Evolutionary conservation across 2,797 vertebrate species (phyloP), one percentile per base, ranked within the genome.

Genomic region (Sternarchorhynchus goeldii): DNA sequence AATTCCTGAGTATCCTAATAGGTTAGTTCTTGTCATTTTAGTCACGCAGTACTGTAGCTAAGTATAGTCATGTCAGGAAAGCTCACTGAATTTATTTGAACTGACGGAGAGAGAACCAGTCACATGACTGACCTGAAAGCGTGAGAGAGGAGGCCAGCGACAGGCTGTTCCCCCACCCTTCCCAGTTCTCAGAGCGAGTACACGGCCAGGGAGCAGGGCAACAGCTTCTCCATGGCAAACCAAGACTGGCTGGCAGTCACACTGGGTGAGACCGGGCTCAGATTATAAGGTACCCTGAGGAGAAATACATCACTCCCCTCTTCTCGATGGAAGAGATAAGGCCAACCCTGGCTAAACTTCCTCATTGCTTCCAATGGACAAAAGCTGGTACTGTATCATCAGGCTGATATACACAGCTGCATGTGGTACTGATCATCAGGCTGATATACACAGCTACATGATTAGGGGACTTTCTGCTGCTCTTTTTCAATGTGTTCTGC

Each of bases 251-350:
- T 73, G 76, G 80, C 45, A 65, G 66, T 55, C 31, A 12, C 20
- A 80, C 68, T 76, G 34, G 36, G 45, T 14, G 45, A 50, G 45
- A 50, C 10, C 14, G 45, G 45, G 45, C 45, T 50, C 45, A 50
- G 45, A 50, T 50, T 50, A 50, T 25, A 50, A 50, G 45, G 12
- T 12, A 50, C 41, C 41, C 41, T 14, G 14, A 50, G 45, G 0
- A 36, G 25, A 25, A 59, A 80, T 58, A 65, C 67, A 75, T 18
- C 16, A 50, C 71, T 79, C 62, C 55, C 63, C 45, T 21, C 62
- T 57, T 16, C 14, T 29, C 60, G 29, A 76, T 71, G 1, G 41
- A 64, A 53, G 50, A 82, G 77, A 82, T 84, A 77, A 70, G 58
- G 21, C 16, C 2, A 21, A 59, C 66, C 8, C 57, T 25, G 18